These are phyloP conservation scores for Cryptotis parvus DNA, from an alignment of 2,113 vertebrate genomes.

Conservation along the genomic window DNA sequence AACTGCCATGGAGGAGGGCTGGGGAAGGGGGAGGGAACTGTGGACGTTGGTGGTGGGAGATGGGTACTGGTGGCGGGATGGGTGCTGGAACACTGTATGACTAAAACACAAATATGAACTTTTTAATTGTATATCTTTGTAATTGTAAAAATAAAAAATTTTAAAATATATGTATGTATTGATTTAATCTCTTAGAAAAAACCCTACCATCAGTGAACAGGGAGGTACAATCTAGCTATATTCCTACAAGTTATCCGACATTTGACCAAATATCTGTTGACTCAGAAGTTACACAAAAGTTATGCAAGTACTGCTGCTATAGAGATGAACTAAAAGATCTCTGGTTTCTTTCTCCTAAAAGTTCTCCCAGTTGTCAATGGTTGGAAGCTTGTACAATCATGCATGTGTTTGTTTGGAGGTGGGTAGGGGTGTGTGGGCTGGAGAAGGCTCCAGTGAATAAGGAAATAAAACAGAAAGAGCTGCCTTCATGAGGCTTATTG, in stretches of 20 bases:
- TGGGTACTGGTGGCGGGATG: too few species aligned
- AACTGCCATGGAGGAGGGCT: too few species aligned
- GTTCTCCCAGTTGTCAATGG: background rate
- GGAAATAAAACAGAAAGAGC: background rate
- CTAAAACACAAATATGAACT: too few species aligned
- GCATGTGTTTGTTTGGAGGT: too few species aligned
- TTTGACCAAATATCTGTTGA: constrained; percentile 23
- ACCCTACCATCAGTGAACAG: constrained; percentile 7
- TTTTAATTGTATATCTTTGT: too few species aligned
- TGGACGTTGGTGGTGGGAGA: too few species aligned
- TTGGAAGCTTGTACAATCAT: too few species aligned
- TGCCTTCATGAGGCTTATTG: background rate
- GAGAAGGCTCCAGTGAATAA: background rate
- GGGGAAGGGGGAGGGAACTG: too few species aligned
- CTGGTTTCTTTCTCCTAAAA: constrained; percentile 55
- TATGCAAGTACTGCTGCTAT: background rate
- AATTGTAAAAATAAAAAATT: too few species aligned
- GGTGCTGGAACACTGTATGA: too few species aligned
- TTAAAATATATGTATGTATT: constrained; percentile 35
- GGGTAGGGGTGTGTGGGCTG: too few species aligned
- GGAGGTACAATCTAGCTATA: background rate
- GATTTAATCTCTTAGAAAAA: constrained; percentile 37
- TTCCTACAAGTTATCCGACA: constrained; percentile 48
- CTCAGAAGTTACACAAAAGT: constrained; percentile 11
- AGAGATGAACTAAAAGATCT: background rate